phyloP scores from a whole-genome alignment of 2,888 invertebrate genomes.

The Acrobeloides nanus region DNA sequence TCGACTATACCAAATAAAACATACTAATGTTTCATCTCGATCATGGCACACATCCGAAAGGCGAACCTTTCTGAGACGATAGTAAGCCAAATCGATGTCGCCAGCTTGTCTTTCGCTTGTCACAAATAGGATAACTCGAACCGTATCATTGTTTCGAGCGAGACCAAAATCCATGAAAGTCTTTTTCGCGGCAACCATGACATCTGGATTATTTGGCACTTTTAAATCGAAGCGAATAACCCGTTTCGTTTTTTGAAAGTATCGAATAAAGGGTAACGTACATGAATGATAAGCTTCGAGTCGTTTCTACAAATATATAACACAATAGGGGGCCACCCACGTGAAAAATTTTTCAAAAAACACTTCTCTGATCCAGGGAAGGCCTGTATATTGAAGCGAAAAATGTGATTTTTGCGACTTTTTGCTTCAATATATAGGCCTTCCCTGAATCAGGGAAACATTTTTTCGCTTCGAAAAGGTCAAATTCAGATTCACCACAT shows the following conservation, averaged over 20 bases:
- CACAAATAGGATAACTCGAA: constrained; percentile 35
- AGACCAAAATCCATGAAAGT: constrained; percentile 29
- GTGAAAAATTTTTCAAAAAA: too few relatives aligned
- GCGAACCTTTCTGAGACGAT: constrained; percentile 25
- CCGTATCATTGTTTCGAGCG: constrained; percentile 29
- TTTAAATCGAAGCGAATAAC: constrained; percentile 33
- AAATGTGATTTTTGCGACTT: too few relatives aligned
- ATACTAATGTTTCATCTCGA: constrained; percentile 25
- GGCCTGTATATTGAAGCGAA: too few relatives aligned
- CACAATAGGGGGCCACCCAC: too few relatives aligned
- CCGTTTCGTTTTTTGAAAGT: constrained; percentile 38
- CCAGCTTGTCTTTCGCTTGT: constrained; percentile 25
- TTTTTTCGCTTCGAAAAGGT: too few relatives aligned
- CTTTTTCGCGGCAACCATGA: constrained; percentile 27
- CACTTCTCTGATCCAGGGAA: too few relatives aligned
- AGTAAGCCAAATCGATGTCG: constrained; percentile 30
- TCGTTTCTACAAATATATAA: constrained; percentile 40
- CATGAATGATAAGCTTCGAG: constrained; percentile 40
- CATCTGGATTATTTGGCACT: constrained; percentile 28
- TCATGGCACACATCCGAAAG: constrained; percentile 28
- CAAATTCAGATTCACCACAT: too few relatives aligned
- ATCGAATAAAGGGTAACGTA: constrained; percentile 43
- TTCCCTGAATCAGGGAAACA: too few relatives aligned
- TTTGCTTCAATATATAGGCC: too few relatives aligned
- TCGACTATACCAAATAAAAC: too few relatives aligned